Percentiles rank a stretch among this genome's conserved stretches.
Evolutionary conservation across 2,797 vertebrate genomes (phyloP).

Genomic region (Neosalanx taihuensis): DNA sequence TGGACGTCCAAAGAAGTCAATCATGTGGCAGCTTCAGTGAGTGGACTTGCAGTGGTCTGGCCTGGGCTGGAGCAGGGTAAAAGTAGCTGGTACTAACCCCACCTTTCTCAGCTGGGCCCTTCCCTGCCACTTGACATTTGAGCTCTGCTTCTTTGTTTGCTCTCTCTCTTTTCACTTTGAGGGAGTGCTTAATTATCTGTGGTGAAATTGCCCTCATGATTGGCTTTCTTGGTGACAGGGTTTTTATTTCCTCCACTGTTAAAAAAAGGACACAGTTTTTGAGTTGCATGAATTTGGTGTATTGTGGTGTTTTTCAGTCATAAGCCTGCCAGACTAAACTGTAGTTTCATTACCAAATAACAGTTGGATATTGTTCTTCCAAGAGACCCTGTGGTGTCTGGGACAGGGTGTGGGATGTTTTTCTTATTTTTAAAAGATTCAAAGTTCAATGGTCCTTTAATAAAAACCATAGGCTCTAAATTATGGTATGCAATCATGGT

Average conservation of each 20-base stretch:
- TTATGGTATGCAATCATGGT: background rate
- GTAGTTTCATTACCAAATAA: no score
- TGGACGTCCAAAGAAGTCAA: slow-evolving; percentile 44
- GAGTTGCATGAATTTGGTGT: slow-evolving; percentile 14
- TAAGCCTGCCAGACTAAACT: no score
- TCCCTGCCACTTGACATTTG: slow-evolving; percentile 19
- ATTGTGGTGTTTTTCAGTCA: slow-evolving; percentile 12
- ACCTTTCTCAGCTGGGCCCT: slow-evolving; percentile 36
- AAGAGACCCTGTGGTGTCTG: no score
- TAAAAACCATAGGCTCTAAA: background rate
- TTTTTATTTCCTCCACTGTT: background rate
- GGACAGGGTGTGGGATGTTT: no score
- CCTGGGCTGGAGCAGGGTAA: slow-evolving; percentile 46
- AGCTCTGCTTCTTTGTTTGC: slow-evolving; percentile 33
- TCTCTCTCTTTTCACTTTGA: slow-evolving; percentile 37
- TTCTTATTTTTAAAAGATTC: no score
- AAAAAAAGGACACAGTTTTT: background rate
- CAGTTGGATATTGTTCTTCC: no score
- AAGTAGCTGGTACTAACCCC: slow-evolving; percentile 60
- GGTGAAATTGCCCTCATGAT: slow-evolving; percentile 14
- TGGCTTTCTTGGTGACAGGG: slow-evolving; percentile 53
- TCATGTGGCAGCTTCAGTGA: slow-evolving; percentile 59
- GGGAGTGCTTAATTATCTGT: slow-evolving; percentile 24
- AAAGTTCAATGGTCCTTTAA: background rate
- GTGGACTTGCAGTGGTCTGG: slow-evolving; percentile 56